Conservation (phyloP, 2,888 invertebrate species). For the Tuberolachnus salignus region DNA sequence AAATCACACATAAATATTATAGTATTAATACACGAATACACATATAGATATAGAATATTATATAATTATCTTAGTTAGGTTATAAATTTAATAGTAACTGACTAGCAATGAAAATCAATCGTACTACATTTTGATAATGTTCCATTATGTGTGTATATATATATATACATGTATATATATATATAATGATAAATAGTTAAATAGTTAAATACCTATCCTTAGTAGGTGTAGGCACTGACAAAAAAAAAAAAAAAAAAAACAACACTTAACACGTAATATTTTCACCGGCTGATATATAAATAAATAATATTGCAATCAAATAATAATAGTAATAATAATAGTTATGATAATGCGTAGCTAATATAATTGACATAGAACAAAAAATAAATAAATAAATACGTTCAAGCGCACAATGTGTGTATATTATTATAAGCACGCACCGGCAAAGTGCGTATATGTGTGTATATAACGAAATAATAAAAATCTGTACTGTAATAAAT, state of each 20-base stretch:
- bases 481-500: constrained; percentile 12
- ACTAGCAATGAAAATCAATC: constrained; percentile 38
- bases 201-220: too few relatives aligned
- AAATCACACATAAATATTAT: neutral
- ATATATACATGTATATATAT: too few relatives aligned
- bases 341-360: neutral
- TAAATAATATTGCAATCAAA: constrained; percentile 15
- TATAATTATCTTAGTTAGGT: too few relatives aligned
- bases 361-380: constrained; percentile 20
- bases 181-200: too few relatives aligned
- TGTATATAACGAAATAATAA: neutral
- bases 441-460: too few relatives aligned
- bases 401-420: neutral
- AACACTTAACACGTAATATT: neutral
- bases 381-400: constrained; percentile 26
- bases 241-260: too few relatives aligned
- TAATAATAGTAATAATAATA: neutral
- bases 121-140: constrained; percentile 8
- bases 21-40: neutral
- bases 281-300: constrained; percentile 17
- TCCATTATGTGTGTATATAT: constrained; percentile 14
- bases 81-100: neutral
- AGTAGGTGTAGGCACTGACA: neutral
- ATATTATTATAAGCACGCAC: too few relatives aligned
- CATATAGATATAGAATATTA: neutral